Conservation (phyloP, 2,113 vertebrate genomes). For the Polyodon spathula region DNA sequence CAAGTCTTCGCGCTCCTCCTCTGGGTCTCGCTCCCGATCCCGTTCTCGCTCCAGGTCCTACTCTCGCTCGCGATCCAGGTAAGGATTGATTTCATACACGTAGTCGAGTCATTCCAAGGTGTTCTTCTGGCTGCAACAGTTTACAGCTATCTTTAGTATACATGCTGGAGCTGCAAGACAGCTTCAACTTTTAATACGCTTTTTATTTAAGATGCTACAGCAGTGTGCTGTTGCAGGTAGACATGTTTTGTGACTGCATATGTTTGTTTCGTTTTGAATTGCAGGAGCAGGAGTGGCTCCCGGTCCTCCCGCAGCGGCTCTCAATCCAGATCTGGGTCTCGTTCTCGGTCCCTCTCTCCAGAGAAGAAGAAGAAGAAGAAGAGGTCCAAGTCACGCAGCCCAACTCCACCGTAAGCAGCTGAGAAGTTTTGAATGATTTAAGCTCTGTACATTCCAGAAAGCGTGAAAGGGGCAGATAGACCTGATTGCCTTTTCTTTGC, state of each 20-base stretch:
- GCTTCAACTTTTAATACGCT: too few species aligned
- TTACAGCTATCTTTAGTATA: too few species aligned
- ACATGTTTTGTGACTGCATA: too few species aligned
- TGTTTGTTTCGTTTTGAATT: neutral
- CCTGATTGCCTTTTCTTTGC: neutral
- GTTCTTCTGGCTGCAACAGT: too few species aligned
- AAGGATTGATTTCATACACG: too few species aligned
- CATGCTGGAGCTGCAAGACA: too few species aligned
- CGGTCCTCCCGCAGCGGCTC: constrained; percentile 79
- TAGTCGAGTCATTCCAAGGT: too few species aligned
- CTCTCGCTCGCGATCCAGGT: constrained; percentile 87
- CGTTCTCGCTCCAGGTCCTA: constrained; percentile 69
- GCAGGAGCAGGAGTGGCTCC: constrained; percentile 75
- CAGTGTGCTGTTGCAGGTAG: too few species aligned
- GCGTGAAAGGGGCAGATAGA: neutral
- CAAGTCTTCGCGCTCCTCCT: constrained; percentile 80
- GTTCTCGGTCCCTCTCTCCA: constrained; percentile 72
- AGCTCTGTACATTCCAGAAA: neutral
- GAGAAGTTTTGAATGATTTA: too few species aligned
- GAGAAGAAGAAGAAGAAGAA: constrained; percentile 60
- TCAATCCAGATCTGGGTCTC: constrained; percentile 66
- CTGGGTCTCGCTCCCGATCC: constrained; percentile 73
- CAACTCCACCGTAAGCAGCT: constrained; percentile 78
- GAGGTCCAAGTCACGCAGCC: constrained; percentile 68
- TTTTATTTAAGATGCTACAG: too few species aligned